Percentiles rank a stretch among this genome's conserved stretches.
Evolutionary conservation across 1,140 invertebrate genomes (phyloP).

Genomic region (Drosophila dunni): DNA sequence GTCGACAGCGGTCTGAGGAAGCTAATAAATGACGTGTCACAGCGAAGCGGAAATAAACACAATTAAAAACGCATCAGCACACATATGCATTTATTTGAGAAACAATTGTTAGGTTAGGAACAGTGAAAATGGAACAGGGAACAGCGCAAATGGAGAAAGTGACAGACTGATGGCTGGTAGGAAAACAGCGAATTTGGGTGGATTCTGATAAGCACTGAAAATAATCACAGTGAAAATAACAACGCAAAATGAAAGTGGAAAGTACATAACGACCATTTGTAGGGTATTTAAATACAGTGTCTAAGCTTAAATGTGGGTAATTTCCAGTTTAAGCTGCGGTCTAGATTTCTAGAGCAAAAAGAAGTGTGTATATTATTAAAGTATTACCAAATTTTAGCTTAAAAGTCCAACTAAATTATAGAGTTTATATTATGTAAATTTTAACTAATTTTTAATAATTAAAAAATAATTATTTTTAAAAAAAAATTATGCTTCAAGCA

Average conservation of each 20-base stretch:
- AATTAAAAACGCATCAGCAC: constrained; percentile 81
- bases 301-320: no score
- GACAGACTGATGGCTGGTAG: not conserved
- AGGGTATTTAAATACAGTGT: no score
- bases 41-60: constrained; percentile 75
- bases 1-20: not conserved
- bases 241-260: not conserved
- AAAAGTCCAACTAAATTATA: no score
- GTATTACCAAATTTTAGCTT: no score
- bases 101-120: not conserved
- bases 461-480: no score
- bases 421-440: no score
- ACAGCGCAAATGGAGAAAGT: not conserved
- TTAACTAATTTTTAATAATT: no score
- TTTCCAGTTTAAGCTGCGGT: no score
- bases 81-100: constrained; percentile 24
- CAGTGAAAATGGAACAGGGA: not conserved
- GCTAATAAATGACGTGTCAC: constrained; percentile 79
- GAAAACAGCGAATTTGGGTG: not conserved
- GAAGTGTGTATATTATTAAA: no score
- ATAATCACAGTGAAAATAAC: not conserved
- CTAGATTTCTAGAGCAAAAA: no score
- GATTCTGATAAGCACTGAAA: not conserved
- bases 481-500: no score
- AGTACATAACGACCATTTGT: not conserved